Percentiles rank a stretch among this genome's conserved stretches.
These are phyloP conservation scores for Benthosema pterotum DNA, from an alignment of 2,797 vertebrate genomes.

Conservation along the genomic window DNA sequence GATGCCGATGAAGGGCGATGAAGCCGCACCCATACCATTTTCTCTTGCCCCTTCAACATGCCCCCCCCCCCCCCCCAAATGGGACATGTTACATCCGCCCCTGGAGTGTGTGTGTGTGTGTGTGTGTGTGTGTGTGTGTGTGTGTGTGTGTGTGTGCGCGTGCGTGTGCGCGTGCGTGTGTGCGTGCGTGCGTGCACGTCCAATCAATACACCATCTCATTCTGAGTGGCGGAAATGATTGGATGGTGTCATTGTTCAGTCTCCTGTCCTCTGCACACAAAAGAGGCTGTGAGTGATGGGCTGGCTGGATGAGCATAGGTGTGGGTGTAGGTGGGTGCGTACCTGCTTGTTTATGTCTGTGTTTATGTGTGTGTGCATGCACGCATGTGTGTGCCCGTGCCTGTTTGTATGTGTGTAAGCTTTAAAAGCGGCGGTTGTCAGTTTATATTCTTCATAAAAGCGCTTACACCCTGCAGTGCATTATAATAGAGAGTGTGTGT, in stretches of 20 bases:
- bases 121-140: no score
- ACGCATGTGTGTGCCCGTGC: slow-evolving; percentile 11
- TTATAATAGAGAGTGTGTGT: background rate
- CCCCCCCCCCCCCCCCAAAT: no score
- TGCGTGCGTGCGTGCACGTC: background rate
- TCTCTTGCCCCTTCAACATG: no score
- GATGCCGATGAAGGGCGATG: no score
- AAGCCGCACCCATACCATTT: no score
- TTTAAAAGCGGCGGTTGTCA: no score
- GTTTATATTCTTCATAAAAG: no score
- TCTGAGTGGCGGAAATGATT: slow-evolving; percentile 9
- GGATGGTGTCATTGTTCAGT: background rate
- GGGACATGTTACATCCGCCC: no score
- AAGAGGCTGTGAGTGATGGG: background rate
- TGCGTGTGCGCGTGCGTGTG: no score
- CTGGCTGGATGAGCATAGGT: background rate
- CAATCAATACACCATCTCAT: background rate
- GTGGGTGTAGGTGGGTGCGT: background rate
- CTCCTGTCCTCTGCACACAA: background rate
- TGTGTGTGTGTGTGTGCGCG: background rate
- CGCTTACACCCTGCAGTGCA: no score
- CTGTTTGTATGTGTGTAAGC: slow-evolving; percentile 6
- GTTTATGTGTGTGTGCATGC: slow-evolving; percentile 8
- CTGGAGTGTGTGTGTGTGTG: no score
- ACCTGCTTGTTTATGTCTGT: slow-evolving; percentile 7